Evolutionary conservation across 1,140 invertebrate genomes (phyloP), one percentile per base, ranked within the genome.

Genomic region (Leptinotarsa undecemlineata): DNA sequence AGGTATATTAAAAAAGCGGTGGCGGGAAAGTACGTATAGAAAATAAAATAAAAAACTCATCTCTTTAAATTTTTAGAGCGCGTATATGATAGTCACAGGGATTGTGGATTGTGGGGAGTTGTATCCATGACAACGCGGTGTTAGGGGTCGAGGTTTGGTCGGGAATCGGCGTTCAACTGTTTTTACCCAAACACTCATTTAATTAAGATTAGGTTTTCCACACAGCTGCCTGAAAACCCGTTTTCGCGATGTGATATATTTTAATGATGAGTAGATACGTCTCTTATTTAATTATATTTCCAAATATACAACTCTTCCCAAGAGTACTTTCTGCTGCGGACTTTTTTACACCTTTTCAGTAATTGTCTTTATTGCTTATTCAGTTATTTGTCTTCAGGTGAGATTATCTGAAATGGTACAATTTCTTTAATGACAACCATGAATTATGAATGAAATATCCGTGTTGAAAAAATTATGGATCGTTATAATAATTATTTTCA

Each of bases 101-200:
- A 57, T 57, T 57, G n/a, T 57, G 51, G 15, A n/a, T 15, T 57
- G 51, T 57, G n/a, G 51, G n/a, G 51, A n/a, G 51, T 57, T 57
- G 69, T 71, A 48, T 20, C 70, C 70, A 23, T 61, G 61, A 61
- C 51, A 62, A 72, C 70, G 21, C 51, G 13, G 51, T 62, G 51
- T 62, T 33, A 61, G 61, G 70, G 48, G 48, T 57, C 26, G 48
- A 62, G 33, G 48, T 72, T 33, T 67, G 42, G 64, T 67, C 26
- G 64, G 17, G 64, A 67, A 23, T 42, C 64, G 42, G 64, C 57
- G 61, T 72, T 62, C 70, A 61, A 61, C 17, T 42, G 70, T 72
- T 72, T 72, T 72, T 62, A 62, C 17, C 17, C 51, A 72, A 72
- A 72, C 48, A 61, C 61, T 72, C 20, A 51, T 72, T 72, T 72